A percentile compares a stretch with the other conserved stretches of the same genome.
Evolutionary conservation across 2,797 vertebrate species (phyloP).

Genomic region (Muscicapa striata): DNA sequence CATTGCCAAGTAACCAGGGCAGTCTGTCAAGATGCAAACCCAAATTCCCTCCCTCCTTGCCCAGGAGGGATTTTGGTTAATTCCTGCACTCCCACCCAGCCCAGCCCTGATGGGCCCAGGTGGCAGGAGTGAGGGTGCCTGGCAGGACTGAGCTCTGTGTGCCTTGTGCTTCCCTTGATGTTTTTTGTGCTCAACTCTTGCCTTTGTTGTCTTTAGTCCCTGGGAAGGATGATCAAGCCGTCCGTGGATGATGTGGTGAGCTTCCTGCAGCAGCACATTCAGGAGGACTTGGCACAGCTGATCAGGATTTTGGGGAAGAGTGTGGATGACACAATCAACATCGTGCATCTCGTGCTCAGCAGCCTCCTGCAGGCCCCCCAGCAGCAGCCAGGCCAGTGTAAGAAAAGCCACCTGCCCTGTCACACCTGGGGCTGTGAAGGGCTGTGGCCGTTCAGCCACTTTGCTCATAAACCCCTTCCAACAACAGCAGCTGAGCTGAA

Average conservation of each 20-base stretch:
- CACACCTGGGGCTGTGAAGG: not conserved
- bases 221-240: slow-evolving; percentile 82
- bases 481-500: not conserved
- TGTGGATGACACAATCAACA: slow-evolving; percentile 81
- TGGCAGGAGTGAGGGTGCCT: not conserved
- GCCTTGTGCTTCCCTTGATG: not conserved
- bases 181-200: not conserved
- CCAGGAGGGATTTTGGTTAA: not conserved
- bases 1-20: not conserved
- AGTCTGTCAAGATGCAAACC: not conserved
- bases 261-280: slow-evolving; percentile 85
- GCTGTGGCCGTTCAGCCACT: not conserved
- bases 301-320: slow-evolving; percentile 84
- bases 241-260: slow-evolving; percentile 48
- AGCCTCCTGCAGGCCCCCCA: slow-evolving; percentile 70
- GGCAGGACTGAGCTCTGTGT: not conserved
- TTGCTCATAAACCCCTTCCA: not conserved
- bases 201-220: slow-evolving; percentile 27
- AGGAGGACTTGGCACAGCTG: slow-evolving; percentile 84
- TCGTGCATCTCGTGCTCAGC: slow-evolving; percentile 82
- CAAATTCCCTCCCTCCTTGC: not conserved
- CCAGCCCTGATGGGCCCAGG: not conserved
- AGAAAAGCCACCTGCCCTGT: not conserved
- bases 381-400: slow-evolving; percentile 73
- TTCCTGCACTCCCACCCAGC: not conserved